Evolutionary conservation across 2,888 invertebrate species (phyloP), one percentile per base, ranked within the genome.

Genomic region (Tachina lurida): DNA sequence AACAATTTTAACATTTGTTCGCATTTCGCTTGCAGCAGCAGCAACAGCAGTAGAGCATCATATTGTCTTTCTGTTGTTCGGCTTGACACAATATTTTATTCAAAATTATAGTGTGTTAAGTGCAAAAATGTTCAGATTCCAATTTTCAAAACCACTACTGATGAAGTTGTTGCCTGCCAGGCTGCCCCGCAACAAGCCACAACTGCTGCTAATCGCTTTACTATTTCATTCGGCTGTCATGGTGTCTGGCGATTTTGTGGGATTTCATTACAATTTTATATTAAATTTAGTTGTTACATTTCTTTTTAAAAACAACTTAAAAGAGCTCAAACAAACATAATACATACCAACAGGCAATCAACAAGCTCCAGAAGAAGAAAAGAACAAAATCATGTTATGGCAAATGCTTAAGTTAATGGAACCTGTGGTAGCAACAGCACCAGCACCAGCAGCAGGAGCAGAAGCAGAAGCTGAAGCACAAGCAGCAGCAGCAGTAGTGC

Each of bases 31-130:
- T 75, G 19, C 60, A 22, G 74, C 58, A 71, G 56, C 5, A 65
- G 56, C 5, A 65, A n/a, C 56, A 77, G 65, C 63, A 74, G n/a
- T n/a, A n/a, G n/a, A n/a, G 60, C 70, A 58, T 79, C 84, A 65
- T 84, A 75, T 80, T 84, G 81, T 80, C 76, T 45, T 63, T 79
- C 47, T 79, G 43, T 73, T 79, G 71, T 79, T 54, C 56, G n/a
- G 78, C 68, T 75, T 87, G 88, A 88, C 90, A 88, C 88, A 89
- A 88, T 89, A 89, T 89, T 88, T 89, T 88, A 89, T 86, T 88
- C 88, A 88, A 87, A 88, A 88, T 89, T 87, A 88, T 87, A 52
- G 80, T 79, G 84, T 79, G 87, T 73, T 84, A 78, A 79, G 82
- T 80, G 74, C 60, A 78, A 70, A 78, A 76, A 75, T 79, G 49